Evolutionary conservation across 1,140 invertebrate species (phyloP), one percentile per base, ranked within the genome.

Genomic region (Chlorops oryzae): DNA sequence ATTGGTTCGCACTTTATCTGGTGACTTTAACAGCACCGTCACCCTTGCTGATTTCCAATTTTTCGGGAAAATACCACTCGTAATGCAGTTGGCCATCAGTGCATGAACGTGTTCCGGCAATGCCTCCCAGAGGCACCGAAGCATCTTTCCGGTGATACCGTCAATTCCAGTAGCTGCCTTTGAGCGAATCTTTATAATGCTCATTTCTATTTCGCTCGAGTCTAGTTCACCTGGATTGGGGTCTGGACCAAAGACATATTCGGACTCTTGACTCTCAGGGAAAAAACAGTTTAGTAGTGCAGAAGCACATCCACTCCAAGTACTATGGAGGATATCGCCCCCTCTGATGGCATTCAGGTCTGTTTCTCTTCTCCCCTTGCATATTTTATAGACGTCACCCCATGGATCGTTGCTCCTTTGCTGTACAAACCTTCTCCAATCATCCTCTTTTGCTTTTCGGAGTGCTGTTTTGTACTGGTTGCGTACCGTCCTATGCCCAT

Each of bases 21-120:
- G 3, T 10, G 47, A 51, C 50, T 66, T 66, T 2, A 58, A 55
- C 18, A 66, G 54, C 2, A 60, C 53, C 5, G 58, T 28, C 1
- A 61, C 58, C 5, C 57, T 43, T 3, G 53, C 62, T 13, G 9
- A n/a, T 20, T 62, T 64, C 62, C 56, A 62, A 1, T 4, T 17
- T 2, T 28, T 37, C 5, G 27, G 47, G 23, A 48, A 48, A n/a
- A 27, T 28, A 1, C 24, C 24, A n/a, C 25, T 7, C 3, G 10
- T 18, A 2, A 48, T 17, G 22, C 47, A 48, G 7, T 17, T 48
- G 2, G 2, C 47, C 38, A 18, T 25, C 3, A 48, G 6, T 3
- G 38, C 13, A 17, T 12, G 20, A 15, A 50, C 4, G n/a, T 42
- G 18, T 7, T 42, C 27, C n/a, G 47, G 47, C 20, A 42, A 35